These are phyloP conservation scores for Stomatorhinus ivindoensis DNA, from an alignment of 2,113 vertebrate species.

Conservation along the genomic window DNA sequence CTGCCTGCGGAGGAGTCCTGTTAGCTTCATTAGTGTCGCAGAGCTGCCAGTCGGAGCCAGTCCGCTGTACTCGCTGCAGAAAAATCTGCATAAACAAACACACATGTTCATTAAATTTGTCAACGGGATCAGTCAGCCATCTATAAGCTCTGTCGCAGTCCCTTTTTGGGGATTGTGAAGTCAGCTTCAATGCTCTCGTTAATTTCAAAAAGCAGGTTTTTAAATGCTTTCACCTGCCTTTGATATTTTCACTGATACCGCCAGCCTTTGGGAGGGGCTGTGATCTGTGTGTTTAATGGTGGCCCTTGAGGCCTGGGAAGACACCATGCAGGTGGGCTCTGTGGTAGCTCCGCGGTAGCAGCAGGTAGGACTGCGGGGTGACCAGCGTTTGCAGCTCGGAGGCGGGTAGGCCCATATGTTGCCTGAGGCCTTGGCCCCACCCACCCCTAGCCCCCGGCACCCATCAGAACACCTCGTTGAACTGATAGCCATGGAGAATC, in stretches of 20 bases:
- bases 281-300: background rate
- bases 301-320: background rate
- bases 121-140: background rate
- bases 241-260: background rate
- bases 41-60: background rate
- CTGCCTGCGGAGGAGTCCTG: background rate
- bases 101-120: background rate
- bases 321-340: background rate
- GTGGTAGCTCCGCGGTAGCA: background rate
- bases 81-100: background rate
- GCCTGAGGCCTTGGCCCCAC: background rate
- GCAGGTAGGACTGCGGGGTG: constrained; percentile 6
- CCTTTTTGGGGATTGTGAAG: background rate
- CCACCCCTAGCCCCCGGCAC: background rate
- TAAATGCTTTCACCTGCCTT: background rate
- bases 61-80: background rate
- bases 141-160: background rate
- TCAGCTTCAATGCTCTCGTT: background rate
- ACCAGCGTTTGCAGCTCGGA: constrained; percentile 11
- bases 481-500: constrained; percentile 23
- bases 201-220: background rate
- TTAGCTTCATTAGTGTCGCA: background rate
- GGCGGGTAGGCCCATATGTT: constrained; percentile 33
- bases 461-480: constrained; percentile 17
- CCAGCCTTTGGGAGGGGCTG: background rate